phyloP scores from a whole-genome alignment of 2,797 vertebrate species.

The Anguilla obscura region DNA sequence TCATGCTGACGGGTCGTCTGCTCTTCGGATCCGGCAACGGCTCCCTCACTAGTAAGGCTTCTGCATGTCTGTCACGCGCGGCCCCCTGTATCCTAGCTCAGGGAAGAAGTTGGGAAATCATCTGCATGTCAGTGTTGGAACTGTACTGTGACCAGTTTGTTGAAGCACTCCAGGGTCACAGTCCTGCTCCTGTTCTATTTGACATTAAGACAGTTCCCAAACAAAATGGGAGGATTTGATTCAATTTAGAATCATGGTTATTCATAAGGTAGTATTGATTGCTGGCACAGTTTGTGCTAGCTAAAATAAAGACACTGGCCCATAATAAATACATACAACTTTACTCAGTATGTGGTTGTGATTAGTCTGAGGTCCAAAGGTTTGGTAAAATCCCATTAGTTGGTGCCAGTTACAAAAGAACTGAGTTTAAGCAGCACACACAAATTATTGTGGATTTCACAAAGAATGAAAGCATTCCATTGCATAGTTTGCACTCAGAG shows the following conservation, averaged over 20 bases:
- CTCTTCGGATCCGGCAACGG: slow-evolving; percentile 83
- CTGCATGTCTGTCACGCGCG: neutral
- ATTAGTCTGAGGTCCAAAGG: neutral
- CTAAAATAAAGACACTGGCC: neutral
- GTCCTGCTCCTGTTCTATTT: neutral
- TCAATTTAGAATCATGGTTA: neutral
- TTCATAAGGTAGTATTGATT: neutral
- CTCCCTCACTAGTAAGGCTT: slow-evolving; percentile 75
- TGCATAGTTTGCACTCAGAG: neutral
- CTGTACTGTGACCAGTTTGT: neutral
- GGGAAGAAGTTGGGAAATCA: neutral
- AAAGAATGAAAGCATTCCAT: neutral
- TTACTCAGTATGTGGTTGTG: neutral
- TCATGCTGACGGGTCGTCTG: slow-evolving; percentile 81
- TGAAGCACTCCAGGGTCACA: neutral
- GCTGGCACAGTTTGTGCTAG: neutral
- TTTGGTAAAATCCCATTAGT: slow-evolving; percentile 5
- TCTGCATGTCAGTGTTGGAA: neutral
- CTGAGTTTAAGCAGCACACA: neutral
- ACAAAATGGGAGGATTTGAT: neutral
- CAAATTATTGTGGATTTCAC: neutral
- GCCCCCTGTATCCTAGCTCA: neutral
- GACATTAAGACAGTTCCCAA: neutral
- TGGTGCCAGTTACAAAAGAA: neutral
- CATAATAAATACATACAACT: neutral